Base-by-base conservation (phyloP, 2,113 vertebrate genomes). In the Forbesichthys papilliferus region DNA sequence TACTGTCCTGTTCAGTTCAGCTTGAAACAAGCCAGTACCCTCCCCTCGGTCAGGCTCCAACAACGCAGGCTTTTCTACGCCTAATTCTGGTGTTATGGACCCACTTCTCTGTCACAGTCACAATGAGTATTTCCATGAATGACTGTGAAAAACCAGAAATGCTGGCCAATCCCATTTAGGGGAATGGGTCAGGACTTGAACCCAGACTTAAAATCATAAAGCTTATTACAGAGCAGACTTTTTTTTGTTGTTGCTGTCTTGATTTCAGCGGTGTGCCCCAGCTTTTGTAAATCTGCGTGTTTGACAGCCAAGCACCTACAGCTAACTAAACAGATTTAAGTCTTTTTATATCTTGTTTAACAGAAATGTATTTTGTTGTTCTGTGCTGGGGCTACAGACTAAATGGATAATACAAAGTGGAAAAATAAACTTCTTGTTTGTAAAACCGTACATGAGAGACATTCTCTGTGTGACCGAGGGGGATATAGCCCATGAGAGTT, bases 1-100 rank as follows among this genome's bases (percentile, higher is more conserved):
- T 94, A 95, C 95, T 96, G 95, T 96, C 94, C 93, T 92, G 90
- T 93, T 93, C 91, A 92, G 88, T 96, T 84, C 92, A 92, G 92
- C 92, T 88, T 94, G 93, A 96, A 96, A 93, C 92, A 93, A 92
- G 91, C 90, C 90, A 91, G 76, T 59, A 77, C 71, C 77, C 77
- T 86, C 80, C 81, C 72, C 56, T 55, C 57, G 18, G 7, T 66
- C 0, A 14, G 36, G 70, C 60, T 63, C 66, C 56, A 36, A 77
- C 70, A 34, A 63, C 59, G 48, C 65, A 86, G 74, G 71, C 80
- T 86, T 87, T 90, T 86, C 86, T 82, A 88, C 36, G 46, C 75
- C 79, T 84, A 86, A 75, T 85, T 85, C 86, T 56, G 48, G 60
- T 75, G 83, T 89, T 88, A 84, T 87, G 74, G 75, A 75, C 59